These are phyloP conservation scores for Brachyrhaphis roseni DNA, from an alignment of 2,797 vertebrate genomes.

Conservation along the genomic window DNA sequence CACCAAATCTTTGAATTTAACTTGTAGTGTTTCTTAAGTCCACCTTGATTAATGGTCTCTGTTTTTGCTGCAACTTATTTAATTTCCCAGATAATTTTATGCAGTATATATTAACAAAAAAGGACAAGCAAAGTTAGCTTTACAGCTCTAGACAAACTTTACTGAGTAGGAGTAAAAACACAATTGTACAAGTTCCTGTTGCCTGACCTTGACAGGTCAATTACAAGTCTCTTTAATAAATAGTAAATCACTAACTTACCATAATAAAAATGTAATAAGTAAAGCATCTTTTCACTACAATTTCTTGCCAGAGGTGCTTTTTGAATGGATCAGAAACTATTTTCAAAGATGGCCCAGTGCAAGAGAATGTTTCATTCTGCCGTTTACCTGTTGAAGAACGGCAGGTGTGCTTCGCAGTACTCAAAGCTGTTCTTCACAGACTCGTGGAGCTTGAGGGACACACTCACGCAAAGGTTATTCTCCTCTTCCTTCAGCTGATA, in stretches of 20 bases:
- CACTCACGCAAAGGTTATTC: conserved; percentile 82
- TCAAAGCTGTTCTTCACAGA: conserved; percentile 95
- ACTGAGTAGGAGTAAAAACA: not conserved
- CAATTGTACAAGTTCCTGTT: not conserved
- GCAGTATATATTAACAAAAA: not conserved
- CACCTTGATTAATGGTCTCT: too few relatives aligned
- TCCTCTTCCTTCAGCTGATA: conserved; percentile 88
- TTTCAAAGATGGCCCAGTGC: not conserved
- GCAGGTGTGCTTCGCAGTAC: conserved; percentile 91
- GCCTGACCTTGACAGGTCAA: not conserved
- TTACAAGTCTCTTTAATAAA: not conserved
- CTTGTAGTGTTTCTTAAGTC: not conserved
- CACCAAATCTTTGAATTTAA: not conserved
- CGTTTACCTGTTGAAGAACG: conserved; percentile 93
- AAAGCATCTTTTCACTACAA: not conserved
- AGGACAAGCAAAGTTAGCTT: not conserved
- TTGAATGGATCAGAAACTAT: not conserved
- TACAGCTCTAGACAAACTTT: not conserved
- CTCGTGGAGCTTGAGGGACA: conserved; percentile 93
- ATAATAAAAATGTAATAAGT: not conserved
- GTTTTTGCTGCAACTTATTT: too few relatives aligned
- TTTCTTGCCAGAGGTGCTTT: not conserved
- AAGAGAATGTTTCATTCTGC: not conserved
- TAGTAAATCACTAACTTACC: too few relatives aligned
- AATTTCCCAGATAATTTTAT: not conserved